Evolutionary conservation across 2,888 invertebrate genomes (phyloP).

Genomic region (Parnassius apollo): DNA sequence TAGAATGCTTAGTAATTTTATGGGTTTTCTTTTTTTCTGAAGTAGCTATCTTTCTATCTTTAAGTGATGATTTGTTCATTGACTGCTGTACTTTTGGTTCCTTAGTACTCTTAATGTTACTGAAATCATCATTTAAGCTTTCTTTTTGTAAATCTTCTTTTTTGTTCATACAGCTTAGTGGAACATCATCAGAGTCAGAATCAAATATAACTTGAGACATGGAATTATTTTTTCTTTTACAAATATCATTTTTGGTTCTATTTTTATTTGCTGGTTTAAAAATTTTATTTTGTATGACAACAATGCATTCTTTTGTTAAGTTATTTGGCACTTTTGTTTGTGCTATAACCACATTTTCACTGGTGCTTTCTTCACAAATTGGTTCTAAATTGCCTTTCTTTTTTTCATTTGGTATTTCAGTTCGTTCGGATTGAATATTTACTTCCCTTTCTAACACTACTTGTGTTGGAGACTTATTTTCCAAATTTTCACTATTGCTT

Average conservation of each 20-base stretch:
- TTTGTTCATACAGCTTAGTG: conserved; percentile 52
- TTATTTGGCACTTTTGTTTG: conserved; percentile 59
- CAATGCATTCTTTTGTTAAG: conserved; percentile 68
- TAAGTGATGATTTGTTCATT: conserved; percentile 11
- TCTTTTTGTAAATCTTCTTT: conserved; percentile 31
- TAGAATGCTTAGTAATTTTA: neutral
- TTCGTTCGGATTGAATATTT: neutral
- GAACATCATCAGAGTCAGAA: conserved; percentile 65
- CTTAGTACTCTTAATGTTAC: conserved; percentile 33
- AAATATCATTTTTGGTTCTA: conserved; percentile 18
- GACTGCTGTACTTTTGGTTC: neutral
- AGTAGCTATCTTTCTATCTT: conserved; percentile 7
- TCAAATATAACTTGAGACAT: conserved; percentile 52
- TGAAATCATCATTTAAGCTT: conserved; percentile 49
- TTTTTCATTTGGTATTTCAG: conserved; percentile 6
- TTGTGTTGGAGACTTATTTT: conserved; percentile 38
- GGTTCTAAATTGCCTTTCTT: conserved; percentile 21
- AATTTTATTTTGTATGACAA: conserved; percentile 68
- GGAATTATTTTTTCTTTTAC: conserved; percentile 28
- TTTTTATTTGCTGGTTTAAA: conserved; percentile 42
- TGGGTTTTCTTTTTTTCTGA: conserved; percentile 1
- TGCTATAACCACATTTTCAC: conserved; percentile 23
- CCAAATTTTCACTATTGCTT: conserved; percentile 25
- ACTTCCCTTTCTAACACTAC: conserved; percentile 32
- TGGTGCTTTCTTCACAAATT: neutral